Conservation (phyloP, 1,140 invertebrate species). For the Calliopsis andreniformis region DNA sequence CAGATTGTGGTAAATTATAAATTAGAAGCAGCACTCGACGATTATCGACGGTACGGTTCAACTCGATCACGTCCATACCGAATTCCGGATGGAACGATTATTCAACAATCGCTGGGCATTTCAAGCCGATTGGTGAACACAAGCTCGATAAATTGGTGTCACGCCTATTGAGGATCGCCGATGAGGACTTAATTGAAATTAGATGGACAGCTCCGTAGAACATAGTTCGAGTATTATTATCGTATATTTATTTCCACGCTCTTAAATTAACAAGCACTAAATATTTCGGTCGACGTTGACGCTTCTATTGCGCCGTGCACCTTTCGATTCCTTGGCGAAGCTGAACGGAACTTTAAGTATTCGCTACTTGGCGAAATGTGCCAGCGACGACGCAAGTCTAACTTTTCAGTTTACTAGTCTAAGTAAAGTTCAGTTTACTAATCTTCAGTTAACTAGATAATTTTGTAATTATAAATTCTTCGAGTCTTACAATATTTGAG, state of each 20-base stretch:
- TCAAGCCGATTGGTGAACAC: constrained; percentile 42
- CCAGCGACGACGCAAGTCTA: background rate
- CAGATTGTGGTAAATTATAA: constrained; percentile 35
- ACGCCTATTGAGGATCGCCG: constrained; percentile 15
- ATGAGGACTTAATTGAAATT: constrained; percentile 35
- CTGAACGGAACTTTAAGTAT: background rate
- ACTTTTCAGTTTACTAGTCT: background rate
- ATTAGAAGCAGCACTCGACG: constrained; percentile 40
- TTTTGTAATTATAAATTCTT: no score
- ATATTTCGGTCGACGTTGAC: background rate
- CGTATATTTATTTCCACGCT: background rate
- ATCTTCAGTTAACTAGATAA: no score
- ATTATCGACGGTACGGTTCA: constrained; percentile 17
- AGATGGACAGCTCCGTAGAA: constrained; percentile 6
- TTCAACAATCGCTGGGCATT: constrained; percentile 46
- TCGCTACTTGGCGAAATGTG: background rate
- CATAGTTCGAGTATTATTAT: background rate
- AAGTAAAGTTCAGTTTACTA: no score
- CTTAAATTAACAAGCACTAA: background rate
- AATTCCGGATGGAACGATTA: constrained; percentile 31
- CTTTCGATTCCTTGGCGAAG: background rate
- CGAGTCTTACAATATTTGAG: no score
- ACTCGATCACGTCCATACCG: constrained; percentile 36
- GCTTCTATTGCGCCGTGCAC: background rate
- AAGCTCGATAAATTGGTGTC: constrained; percentile 38